These are phyloP conservation scores for Drosophila atripex DNA, from an alignment of 2,888 invertebrate species.

Conservation along the genomic window DNA sequence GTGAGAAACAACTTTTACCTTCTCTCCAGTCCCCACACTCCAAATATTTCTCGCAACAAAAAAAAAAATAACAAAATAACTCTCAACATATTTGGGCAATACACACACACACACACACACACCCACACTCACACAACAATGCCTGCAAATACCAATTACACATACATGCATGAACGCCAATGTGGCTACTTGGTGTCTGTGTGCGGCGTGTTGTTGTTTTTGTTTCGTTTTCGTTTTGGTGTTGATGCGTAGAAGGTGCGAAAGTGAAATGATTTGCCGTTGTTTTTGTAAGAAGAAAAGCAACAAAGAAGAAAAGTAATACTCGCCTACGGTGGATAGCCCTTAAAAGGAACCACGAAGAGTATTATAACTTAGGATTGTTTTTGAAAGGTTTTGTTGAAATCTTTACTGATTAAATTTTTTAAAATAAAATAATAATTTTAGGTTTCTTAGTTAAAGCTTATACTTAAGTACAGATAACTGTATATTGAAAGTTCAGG, in stretches of 20 bases:
- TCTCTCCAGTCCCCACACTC: constrained; percentile 10
- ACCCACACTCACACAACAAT: constrained; percentile 2
- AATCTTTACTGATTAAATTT: neutral
- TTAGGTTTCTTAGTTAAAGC: too few relatives aligned
- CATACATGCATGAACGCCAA: constrained; percentile 13
- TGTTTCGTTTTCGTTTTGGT: constrained; percentile 20
- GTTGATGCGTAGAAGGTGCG: constrained; percentile 61
- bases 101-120: constrained; percentile 31
- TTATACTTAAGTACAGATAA: neutral
- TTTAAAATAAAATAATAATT: neutral
- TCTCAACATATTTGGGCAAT: constrained; percentile 20
- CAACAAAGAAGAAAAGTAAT: constrained; percentile 44
- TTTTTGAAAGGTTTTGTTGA: neutral
- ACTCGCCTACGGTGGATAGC: constrained; percentile 31
- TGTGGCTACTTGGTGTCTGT: constrained; percentile 16
- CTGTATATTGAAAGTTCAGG: constrained; percentile 23
- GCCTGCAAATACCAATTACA: constrained; percentile 49
- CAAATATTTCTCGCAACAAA: constrained; percentile 7
- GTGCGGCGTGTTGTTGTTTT: constrained; percentile 28
- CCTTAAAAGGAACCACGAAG: neutral
- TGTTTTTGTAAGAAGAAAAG: constrained; percentile 22
- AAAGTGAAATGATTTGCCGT: constrained; percentile 64
- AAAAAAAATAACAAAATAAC: constrained; percentile 12
- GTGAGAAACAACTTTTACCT: constrained; percentile 53
- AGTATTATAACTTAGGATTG: neutral